Evolutionary conservation across 1,140 invertebrate species (phyloP), one percentile per base, ranked within the genome.

Genomic region (Palaemon carinicauda): DNA sequence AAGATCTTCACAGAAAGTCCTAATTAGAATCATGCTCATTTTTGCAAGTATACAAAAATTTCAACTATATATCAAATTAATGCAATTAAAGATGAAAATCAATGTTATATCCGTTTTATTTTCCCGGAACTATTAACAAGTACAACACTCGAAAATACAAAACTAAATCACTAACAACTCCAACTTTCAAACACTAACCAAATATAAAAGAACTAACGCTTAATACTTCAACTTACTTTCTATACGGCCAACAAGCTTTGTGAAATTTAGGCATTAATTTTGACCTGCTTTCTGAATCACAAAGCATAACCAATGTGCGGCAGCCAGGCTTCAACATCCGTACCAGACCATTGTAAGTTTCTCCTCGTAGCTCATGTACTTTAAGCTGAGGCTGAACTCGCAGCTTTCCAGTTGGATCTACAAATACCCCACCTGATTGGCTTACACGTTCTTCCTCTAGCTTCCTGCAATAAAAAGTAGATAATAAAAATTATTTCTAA

Each of bases 261-360:
- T 98, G 96, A 93, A 98, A 99, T 89, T 95, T 95, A 79, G 96
- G 95, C 81, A 99, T 92, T 71, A 99, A 92, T 91, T 96, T 96
- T 82, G 95, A 93, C 84, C 97, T 96, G 84, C 95, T 96, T 91
- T 98, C 96, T 90, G 94, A 93, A 92, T 99, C 97, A 2, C 98
- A 95, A 50, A 99, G 92, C 14, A 99, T 91, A 51, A 99, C 94
- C 85, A 99, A 94, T 0, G 98, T 99, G 21, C 98, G 93, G 91
- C 97, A 99, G 0, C 98, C 98, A 0, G 98, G 98, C 91, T 99
- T 98, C 54, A 99, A 92, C 73, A 99, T 92, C 69, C 97, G 94
- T 31, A 99, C 96, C 82, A 99, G 93, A 53, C 97, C 97, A 91
- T 98, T 97, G 90, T 98, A 99, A 81, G 98, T 98, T 92, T 99